Percentiles rank a stretch among this genome's conserved stretches.
These are phyloP conservation scores for Eilema sororculum DNA, from an alignment of 2,888 invertebrate species.

Conservation along the genomic window DNA sequence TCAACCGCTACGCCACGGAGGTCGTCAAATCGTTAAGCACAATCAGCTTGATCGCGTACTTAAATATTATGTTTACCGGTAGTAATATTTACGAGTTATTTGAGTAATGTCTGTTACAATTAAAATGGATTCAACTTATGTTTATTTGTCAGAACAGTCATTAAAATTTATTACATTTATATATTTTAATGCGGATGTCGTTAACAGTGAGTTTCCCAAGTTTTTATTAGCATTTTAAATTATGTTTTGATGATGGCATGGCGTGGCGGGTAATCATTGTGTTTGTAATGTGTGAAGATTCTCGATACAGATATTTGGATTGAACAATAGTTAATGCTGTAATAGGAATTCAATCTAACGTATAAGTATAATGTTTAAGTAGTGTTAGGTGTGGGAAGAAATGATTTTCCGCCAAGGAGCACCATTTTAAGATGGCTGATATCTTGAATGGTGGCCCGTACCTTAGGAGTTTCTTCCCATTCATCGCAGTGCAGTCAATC, in stretches of 20 bases:
- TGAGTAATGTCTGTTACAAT: slow-evolving; percentile 24
- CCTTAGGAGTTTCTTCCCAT: no score
- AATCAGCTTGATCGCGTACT: no score
- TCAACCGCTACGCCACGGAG: neutral
- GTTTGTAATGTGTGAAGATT: slow-evolving; percentile 15
- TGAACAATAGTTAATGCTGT: neutral
- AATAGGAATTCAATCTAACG: neutral
- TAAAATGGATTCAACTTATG: slow-evolving; percentile 14
- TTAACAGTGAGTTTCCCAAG: slow-evolving; percentile 15
- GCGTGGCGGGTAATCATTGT: neutral
- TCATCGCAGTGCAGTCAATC: no score
- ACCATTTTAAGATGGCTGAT: no score
- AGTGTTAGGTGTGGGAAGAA: no score
- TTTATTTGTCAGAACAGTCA: slow-evolving; percentile 27
- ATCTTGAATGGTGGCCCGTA: no score
- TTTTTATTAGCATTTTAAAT: slow-evolving; percentile 33
- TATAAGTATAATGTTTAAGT: no score
- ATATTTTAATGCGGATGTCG: slow-evolving; percentile 27
- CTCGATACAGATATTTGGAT: neutral
- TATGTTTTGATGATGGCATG: slow-evolving; percentile 24
- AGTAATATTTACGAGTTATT: slow-evolving; percentile 12
- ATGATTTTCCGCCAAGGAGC: no score
- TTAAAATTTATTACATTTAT: slow-evolving; percentile 34
- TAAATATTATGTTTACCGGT: neutral
- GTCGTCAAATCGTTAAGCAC: neutral